A percentile compares a stretch with the other conserved stretches of the same genome.
Evolutionary conservation across 2,888 invertebrate genomes (phyloP).

Genomic region (Drosophila algonquin): DNA sequence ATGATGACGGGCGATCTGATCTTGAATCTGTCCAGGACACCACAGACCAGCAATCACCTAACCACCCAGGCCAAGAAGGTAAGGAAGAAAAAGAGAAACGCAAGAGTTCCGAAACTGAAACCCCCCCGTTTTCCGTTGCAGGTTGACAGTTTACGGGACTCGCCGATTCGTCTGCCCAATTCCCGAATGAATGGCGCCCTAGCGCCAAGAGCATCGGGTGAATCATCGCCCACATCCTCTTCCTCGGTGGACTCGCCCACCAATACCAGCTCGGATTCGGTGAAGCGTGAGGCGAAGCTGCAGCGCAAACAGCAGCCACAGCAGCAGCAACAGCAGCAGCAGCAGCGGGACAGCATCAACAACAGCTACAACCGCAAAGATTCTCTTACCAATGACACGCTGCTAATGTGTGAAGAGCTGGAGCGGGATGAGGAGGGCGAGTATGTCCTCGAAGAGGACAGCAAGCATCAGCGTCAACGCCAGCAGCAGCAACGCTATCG

Average conservation of each 20-base stretch:
- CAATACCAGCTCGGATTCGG: conserved; percentile 81
- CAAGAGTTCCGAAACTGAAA: background rate
- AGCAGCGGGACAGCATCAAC: conserved; percentile 81
- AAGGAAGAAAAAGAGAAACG: background rate
- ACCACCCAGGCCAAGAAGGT: conserved; percentile 85
- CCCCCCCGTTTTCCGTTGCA: conserved; percentile 27
- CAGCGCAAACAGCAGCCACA: conserved; percentile 61
- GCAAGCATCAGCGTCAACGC: conserved; percentile 62
- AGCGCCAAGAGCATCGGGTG: conserved; percentile 84
- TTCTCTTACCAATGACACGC: conserved; percentile 81
- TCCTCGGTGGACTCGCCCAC: conserved; percentile 83
- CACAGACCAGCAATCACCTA: conserved; percentile 87
- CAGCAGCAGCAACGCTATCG: conserved; percentile 59
- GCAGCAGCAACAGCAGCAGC: conserved; percentile 51
- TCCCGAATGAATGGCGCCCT: conserved; percentile 82
- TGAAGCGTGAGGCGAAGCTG: conserved; percentile 71
- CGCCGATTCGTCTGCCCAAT: conserved; percentile 77
- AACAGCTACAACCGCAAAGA: conserved; percentile 83
- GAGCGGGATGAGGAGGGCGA: conserved; percentile 79
- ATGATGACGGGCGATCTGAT: conserved; percentile 99
- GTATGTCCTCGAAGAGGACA: conserved; percentile 58
- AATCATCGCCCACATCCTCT: conserved; percentile 84
- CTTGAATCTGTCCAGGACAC: conserved; percentile 94
- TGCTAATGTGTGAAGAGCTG: conserved; percentile 81
- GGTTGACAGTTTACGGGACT: conserved; percentile 84